phyloP scores from a whole-genome alignment of 2,888 invertebrate species.

The Synergus japonicus region DNA sequence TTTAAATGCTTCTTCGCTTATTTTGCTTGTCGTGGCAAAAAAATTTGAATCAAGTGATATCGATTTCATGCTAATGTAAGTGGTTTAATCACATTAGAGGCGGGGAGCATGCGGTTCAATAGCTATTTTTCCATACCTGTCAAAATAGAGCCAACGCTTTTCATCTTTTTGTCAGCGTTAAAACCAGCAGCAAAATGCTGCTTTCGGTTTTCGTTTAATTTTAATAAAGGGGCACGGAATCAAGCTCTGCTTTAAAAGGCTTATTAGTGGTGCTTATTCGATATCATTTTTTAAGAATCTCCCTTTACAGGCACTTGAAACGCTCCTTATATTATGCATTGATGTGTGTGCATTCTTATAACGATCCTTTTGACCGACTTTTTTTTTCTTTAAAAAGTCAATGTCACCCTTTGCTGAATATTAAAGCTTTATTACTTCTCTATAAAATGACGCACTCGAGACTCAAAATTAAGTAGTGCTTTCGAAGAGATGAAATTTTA shows the following conservation, averaged over 20 bases:
- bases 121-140: constrained; percentile 6
- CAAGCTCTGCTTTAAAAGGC: neutral
- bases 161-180: neutral
- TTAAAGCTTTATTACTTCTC: neutral
- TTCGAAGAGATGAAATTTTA: neutral
- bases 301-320: neutral
- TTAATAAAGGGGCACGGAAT: constrained; percentile 8
- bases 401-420: neutral
- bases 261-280: constrained; percentile 6
- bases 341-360: constrained; percentile 6
- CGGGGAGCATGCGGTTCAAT: constrained; percentile 19
- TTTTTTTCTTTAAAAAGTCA: constrained; percentile 2
- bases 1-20: constrained; percentile 1
- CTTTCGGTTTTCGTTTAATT: neutral
- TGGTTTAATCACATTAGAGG: constrained; percentile 48
- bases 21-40: neutral
- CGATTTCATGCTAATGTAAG: constrained; percentile 55
- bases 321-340: constrained; percentile 6
- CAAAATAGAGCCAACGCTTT: neutral
- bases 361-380: constrained; percentile 40
- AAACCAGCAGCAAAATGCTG: neutral
- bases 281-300: neutral
- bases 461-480: too few species aligned
- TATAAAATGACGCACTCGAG: too few species aligned
- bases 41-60: constrained; percentile 42